Evolutionary conservation across 2,888 invertebrate species (phyloP).

Genomic region (Callimorpha dominula): DNA sequence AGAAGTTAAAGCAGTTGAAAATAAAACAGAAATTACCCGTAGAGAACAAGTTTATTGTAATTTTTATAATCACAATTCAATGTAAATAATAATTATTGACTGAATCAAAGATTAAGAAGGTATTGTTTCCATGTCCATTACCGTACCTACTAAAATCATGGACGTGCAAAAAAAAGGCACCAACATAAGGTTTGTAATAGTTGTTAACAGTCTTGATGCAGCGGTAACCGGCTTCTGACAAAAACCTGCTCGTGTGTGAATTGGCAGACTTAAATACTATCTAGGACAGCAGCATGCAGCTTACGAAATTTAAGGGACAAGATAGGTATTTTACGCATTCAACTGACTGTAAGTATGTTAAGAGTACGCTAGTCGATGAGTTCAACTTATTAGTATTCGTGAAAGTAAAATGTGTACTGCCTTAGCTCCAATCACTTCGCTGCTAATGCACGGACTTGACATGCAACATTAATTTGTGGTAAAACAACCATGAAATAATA

Average conservation of each 20-base stretch:
- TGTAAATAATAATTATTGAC: background rate
- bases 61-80: background rate
- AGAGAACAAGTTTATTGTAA: background rate
- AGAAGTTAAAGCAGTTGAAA: too few species aligned
- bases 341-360: background rate
- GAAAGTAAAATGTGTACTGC: background rate
- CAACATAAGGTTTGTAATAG: background rate
- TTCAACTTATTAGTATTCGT: background rate
- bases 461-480: too few species aligned
- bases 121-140: background rate
- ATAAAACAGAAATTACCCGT: background rate
- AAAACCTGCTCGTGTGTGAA: conserved; percentile 42
- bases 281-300: conserved; percentile 29
- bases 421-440: background rate
- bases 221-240: conserved; percentile 30
- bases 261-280: conserved; percentile 21
- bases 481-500: background rate
- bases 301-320: conserved; percentile 18
- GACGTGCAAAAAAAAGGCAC: background rate
- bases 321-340: conserved; percentile 9
- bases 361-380: background rate
- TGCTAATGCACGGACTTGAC: background rate
- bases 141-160: background rate
- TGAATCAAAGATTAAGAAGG: background rate
- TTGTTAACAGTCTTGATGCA: background rate